Evolutionary conservation across 2,113 vertebrate species (phyloP).

Genomic region (Pterophyllum scalare): DNA sequence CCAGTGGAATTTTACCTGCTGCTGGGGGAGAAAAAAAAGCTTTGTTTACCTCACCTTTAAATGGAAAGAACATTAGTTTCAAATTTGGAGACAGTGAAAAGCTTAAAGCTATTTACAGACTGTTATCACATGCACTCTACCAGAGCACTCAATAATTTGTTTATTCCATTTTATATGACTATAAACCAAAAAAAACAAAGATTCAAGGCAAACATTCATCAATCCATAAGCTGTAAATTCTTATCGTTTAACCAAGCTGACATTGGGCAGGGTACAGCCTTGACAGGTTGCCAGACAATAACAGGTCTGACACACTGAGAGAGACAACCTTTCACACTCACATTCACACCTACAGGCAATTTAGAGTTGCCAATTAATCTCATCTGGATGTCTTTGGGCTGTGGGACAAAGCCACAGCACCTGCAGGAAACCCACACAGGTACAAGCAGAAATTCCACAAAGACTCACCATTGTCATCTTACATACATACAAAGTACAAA

Average conservation of each 20-base stretch:
- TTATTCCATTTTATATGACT: not conserved
- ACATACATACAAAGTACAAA: not conserved
- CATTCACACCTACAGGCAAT: not conserved
- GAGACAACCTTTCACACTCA: not conserved
- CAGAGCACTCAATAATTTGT: not conserved
- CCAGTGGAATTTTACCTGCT: not conserved
- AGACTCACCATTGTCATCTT: not conserved
- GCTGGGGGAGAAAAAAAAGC: fast-evolving
- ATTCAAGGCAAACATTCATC: not conserved
- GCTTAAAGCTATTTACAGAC: conserved; percentile 12
- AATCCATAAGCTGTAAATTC: not conserved
- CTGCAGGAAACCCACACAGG: not conserved
- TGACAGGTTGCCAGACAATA: not conserved
- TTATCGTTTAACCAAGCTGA: not conserved
- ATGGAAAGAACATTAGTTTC: conserved; percentile 5
- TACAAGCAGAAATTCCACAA: not conserved
- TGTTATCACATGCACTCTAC: not conserved
- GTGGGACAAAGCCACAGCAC: not conserved
- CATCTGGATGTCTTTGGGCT: not conserved
- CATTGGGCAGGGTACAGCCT: not conserved
- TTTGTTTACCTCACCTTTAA: conserved; percentile 10
- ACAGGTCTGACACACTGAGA: conserved; percentile 1
- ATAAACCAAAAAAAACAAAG: not conserved
- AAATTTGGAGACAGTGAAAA: conserved; percentile 6
- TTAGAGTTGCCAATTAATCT: conserved; percentile 5